These are phyloP conservation scores for Muraenolepis orangiensis DNA, from an alignment of 2,797 vertebrate species.

Conservation along the genomic window DNA sequence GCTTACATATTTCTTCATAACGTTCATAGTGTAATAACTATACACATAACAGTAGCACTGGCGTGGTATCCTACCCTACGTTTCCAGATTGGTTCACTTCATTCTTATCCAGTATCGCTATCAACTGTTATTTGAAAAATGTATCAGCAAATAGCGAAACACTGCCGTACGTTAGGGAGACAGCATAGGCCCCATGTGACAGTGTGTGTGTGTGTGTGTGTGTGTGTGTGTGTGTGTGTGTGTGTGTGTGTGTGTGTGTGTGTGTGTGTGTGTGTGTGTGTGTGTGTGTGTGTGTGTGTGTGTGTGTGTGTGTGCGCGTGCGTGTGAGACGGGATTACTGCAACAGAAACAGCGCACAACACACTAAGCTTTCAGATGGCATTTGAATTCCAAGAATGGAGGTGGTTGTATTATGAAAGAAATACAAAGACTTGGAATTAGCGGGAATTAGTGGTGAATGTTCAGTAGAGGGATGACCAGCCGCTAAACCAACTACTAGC, in stretches of 20 bases:
- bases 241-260: too few relatives aligned
- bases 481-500: neutral
- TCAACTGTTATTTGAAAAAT: neutral
- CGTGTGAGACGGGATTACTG: too few relatives aligned
- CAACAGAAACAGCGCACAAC: too few relatives aligned
- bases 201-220: too few relatives aligned
- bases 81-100: neutral
- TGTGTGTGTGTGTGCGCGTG: too few relatives aligned
- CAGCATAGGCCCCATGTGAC: too few relatives aligned
- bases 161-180: too few relatives aligned
- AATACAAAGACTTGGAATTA: neutral
- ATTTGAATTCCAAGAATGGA: too few relatives aligned
- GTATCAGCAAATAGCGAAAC: neutral
- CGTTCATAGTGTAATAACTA: neutral
- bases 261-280: too few relatives aligned
- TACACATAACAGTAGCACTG: neutral
- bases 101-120: neutral
- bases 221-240: too few relatives aligned
- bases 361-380: too few relatives aligned
- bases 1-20: neutral
- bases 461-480: conserved; percentile 7
- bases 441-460: neutral
- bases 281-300: too few relatives aligned
- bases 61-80: neutral
- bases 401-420: neutral